Percentiles rank a stretch among this genome's conserved stretches.
These are phyloP conservation scores for Lamproptera curius DNA, from an alignment of 2,888 invertebrate genomes.

Conservation along the genomic window DNA sequence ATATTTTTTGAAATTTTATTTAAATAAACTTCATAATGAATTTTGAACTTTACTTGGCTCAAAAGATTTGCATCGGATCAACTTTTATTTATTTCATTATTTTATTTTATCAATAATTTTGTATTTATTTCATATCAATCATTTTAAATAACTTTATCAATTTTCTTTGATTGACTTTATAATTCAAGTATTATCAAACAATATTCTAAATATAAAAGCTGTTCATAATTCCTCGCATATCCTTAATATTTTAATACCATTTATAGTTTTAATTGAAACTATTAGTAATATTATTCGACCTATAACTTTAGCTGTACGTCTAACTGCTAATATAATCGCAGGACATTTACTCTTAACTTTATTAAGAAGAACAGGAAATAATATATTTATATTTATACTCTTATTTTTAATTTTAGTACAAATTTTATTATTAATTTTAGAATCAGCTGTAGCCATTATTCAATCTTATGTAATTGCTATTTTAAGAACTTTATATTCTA, in stretches of 20 bases:
- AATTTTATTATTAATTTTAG: constrained; percentile 74
- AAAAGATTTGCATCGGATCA: too few relatives aligned
- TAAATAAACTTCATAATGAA: not conserved
- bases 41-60: constrained; percentile 79
- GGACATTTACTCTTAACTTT: constrained; percentile 83
- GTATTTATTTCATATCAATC: too few relatives aligned
- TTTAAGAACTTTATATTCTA: constrained; percentile 81
- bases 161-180: constrained; percentile 80
- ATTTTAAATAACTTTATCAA: too few relatives aligned
- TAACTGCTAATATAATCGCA: too few relatives aligned
- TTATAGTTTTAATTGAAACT: constrained; percentile 86
- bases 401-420: constrained; percentile 61
- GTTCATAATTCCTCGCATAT: constrained; percentile 80
- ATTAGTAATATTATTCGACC: constrained; percentile 86
- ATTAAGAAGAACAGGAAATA: constrained; percentile 58
- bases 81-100: too few relatives aligned
- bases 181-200: too few relatives aligned
- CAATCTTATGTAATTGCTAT: constrained; percentile 83
- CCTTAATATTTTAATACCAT: constrained; percentile 81
- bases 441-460: constrained; percentile 80
- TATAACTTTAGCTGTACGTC: constrained; percentile 82
- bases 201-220: too few relatives aligned
- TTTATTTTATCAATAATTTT: too few relatives aligned
- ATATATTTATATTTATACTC: constrained; percentile 41
- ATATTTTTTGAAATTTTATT: constrained; percentile 67